Evolutionary conservation across 2,888 invertebrate genomes (phyloP).

Genomic region (Operophtera brumata): DNA sequence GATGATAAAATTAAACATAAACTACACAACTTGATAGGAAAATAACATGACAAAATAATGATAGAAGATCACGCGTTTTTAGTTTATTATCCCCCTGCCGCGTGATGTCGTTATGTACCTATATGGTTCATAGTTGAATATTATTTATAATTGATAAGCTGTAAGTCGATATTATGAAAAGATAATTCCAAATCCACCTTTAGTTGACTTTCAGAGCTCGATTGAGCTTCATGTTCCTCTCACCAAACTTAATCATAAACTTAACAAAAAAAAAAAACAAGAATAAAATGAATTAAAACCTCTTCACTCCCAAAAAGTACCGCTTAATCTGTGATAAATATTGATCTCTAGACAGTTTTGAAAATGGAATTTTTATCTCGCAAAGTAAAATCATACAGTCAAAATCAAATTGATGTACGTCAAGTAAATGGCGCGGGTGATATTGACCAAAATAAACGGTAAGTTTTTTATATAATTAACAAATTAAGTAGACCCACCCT

Average conservation of each 20-base stretch:
- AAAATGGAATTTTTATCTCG: conserved; percentile 71
- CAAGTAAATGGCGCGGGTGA: conserved; percentile 63
- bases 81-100: conserved; percentile 36
- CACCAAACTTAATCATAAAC: not conserved
- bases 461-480: conserved; percentile 37
- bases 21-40: too few relatives aligned
- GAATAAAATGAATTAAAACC: conserved; percentile 29
- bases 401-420: conserved; percentile 59
- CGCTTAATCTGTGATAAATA: conserved; percentile 47
- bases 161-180: conserved; percentile 38
- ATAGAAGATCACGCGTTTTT: conserved; percentile 37
- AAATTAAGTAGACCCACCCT: not conserved
- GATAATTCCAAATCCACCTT: conserved; percentile 50
- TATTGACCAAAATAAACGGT: conserved; percentile 54
- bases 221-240: conserved; percentile 44
- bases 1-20: too few relatives aligned
- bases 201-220: conserved; percentile 67
- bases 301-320: conserved; percentile 7
- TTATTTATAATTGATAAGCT: conserved; percentile 41
- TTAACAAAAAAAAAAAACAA: conserved; percentile 15
- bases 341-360: conserved; percentile 44
- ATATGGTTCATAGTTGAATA: conserved; percentile 38
- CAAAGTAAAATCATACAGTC: conserved; percentile 60
- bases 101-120: conserved; percentile 37
- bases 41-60: too few relatives aligned